Base-by-base conservation (phyloP, 2,888 invertebrate species). In the Coelogynopora nodosa region DNA sequence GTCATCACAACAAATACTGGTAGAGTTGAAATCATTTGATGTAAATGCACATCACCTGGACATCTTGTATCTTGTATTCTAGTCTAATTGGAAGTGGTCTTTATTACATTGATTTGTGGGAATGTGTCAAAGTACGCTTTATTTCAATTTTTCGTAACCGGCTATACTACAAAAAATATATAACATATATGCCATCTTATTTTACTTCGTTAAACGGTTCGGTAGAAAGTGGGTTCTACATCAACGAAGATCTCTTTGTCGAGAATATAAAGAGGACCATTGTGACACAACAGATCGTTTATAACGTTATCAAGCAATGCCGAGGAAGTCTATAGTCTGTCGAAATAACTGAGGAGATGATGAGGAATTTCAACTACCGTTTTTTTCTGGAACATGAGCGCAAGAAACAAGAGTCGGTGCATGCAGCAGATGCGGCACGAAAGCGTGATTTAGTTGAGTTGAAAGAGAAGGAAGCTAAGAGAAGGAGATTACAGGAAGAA, bases 271-370 rank as follows among this genome's bases (percentile, higher is more conserved):
- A 49, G 49, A 49, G 49, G 49, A 49, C 49, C 49, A 49, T 74
- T 26, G 74, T 74, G 74, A 26, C 23, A 13, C 23, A 74, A 13
- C 74, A 23, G 74, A 26, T 74, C 74, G 74, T 74, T 74, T 74
- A 74, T 74, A 26, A 74, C 74, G 74, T 26, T 74, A 74, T 74
- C 74, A 74, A 74, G 74, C 74, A 74, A 74, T 23, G 23, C 27
- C 18, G 74, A 74, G 74, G 74, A 74, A 74, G 74, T 74, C 74
- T n/a, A n/a, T n/a, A n/a, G 23, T 74, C 74, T 74, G 74, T 74
- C 74, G 18, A 10, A 74, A 74, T 74, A 74, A 74, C 74, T 74
- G 74, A 2, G 74, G 74, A 74, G 74, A 74, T 74, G 74, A 74
- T 74, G 74, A 26, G 23, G 74, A 74, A 74, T n/a, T 74, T 74